Percentiles rank a stretch among this genome's conserved stretches.
Conservation (phyloP, 2,113 vertebrate genomes). For the Salvelinus namaycush region DNA sequence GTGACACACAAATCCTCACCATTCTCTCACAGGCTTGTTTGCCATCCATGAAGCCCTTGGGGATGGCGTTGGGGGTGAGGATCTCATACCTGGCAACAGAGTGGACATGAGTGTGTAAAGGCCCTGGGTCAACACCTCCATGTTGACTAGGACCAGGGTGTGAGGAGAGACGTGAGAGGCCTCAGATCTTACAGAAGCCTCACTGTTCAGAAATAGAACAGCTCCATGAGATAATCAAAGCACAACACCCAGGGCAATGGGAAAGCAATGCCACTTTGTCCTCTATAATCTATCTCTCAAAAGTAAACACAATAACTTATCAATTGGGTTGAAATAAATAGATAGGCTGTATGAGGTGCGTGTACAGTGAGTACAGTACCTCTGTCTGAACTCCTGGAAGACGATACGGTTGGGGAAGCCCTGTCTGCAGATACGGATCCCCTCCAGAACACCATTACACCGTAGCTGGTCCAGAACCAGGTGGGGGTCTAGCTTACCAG, state of each 20-base stretch:
- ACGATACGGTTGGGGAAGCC: conserved; percentile 87
- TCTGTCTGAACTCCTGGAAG: conserved; percentile 86
- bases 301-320: not conserved
- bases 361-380: conserved; percentile 53
- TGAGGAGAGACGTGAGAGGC: not conserved
- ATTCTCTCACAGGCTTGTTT: conserved; percentile 89
- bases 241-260: not conserved
- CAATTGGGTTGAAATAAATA: not conserved
- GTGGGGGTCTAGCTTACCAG: conserved; percentile 83
- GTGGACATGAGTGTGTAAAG: not conserved
- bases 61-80: conserved; percentile 83
- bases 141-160: not conserved
- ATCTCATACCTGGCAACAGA: conserved; percentile 81
- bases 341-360: not conserved
- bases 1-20: conserved; percentile 65
- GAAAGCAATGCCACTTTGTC: not conserved
- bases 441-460: conserved; percentile 85
- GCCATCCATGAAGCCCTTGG: conserved; percentile 91
- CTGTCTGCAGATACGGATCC: conserved; percentile 85
- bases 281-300: not conserved
- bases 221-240: not conserved
- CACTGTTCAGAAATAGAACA: not conserved
- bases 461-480: conserved; percentile 84
- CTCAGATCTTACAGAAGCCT: not conserved
- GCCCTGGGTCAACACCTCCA: not conserved